phyloP scores from a whole-genome alignment of 2,888 invertebrate species.

The Brenthis hecate region DNA sequence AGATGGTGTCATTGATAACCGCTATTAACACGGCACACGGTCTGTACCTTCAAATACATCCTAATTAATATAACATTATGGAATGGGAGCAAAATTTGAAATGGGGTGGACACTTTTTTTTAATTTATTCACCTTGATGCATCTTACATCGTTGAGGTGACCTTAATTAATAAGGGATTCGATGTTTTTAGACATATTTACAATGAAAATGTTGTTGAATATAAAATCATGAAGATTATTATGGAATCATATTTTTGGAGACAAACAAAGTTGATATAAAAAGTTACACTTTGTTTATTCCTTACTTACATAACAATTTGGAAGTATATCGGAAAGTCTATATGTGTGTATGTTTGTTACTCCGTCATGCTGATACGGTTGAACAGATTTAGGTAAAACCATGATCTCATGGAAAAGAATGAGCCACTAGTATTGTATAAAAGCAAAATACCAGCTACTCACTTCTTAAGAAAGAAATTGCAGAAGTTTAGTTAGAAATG shows the following conservation, averaged over 20 bases:
- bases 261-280: neutral
- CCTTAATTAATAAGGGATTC: conserved; percentile 13
- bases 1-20: conserved; percentile 59
- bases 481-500: too few species aligned
- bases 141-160: conserved; percentile 10
- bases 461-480: too few species aligned
- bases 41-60: conserved; percentile 51
- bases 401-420: too few species aligned
- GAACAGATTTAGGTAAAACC: too few species aligned
- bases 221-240: conserved; percentile 6
- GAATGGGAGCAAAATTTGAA: conserved; percentile 12
- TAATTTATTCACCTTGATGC: too few species aligned
- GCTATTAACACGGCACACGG: conserved; percentile 51
- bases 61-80: conserved; percentile 45
- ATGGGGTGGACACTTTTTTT: neutral
- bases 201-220: neutral
- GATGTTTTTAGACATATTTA: neutral
- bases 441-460: too few species aligned
- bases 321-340: too few species aligned
- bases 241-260: neutral
- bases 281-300: too few species aligned
- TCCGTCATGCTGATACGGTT: too few species aligned
- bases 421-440: too few species aligned
- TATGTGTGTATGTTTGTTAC: too few species aligned
- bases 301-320: too few species aligned